phyloP scores from a whole-genome alignment of 1,140 invertebrate genomes.

The Procambarus virginalis region DNA sequence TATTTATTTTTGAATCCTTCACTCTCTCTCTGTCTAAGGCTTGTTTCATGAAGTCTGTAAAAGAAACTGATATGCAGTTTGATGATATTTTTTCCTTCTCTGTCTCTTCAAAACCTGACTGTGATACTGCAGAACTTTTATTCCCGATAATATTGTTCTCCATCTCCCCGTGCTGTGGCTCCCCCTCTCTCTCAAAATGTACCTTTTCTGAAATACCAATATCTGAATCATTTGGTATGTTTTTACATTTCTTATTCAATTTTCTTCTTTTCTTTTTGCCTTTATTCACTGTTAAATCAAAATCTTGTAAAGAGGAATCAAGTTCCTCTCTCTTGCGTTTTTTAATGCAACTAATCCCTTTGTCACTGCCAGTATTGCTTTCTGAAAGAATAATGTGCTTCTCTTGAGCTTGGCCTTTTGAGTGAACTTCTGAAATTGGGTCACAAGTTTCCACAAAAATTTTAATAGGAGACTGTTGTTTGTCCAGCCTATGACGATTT shows the following conservation, averaged over 20 bases:
- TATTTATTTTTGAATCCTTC: background rate
- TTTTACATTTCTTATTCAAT: background rate
- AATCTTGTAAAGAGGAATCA: conserved; percentile 28
- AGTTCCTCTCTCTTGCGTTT: conserved; percentile 5
- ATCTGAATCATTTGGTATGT: background rate
- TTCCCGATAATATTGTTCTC: background rate
- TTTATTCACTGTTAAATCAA: conserved; percentile 17
- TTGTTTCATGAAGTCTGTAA: background rate
- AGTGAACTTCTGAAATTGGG: too few species aligned
- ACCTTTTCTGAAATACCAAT: too few species aligned
- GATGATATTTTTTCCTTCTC: background rate
- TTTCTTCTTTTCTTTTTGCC: background rate
- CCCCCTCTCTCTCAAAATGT: background rate
- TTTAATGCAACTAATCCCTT: background rate
- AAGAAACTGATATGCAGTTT: background rate
- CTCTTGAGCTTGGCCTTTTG: background rate
- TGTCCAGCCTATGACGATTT: background rate
- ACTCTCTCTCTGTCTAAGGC: background rate
- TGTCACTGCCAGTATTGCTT: background rate
- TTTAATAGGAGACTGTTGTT: background rate
- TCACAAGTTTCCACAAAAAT: background rate
- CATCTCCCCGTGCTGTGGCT: background rate
- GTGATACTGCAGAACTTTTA: background rate
- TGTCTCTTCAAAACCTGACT: background rate
- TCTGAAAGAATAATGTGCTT: background rate